A percentile compares a stretch with the other conserved stretches of the same genome.
phyloP scores from a whole-genome alignment of 1,140 invertebrate genomes.

The Drosophila sp. region DNA sequence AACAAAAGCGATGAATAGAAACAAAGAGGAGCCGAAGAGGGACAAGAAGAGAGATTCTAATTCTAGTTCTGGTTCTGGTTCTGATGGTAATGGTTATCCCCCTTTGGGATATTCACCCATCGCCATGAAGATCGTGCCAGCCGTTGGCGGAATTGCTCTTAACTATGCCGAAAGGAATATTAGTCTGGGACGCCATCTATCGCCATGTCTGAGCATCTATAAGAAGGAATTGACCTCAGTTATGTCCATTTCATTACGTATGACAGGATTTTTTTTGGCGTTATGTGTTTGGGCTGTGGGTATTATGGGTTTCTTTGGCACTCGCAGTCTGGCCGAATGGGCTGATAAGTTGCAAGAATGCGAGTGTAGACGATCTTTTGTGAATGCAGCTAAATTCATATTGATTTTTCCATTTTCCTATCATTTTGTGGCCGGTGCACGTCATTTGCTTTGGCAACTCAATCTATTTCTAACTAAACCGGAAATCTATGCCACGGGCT shows the following conservation, averaged over 20 bases:
- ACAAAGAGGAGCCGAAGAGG: background rate
- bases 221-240: slow-evolving; percentile 89
- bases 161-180: slow-evolving; percentile 87
- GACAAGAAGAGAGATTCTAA: background rate
- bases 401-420: slow-evolving; percentile 87
- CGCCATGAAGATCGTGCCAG: slow-evolving; percentile 36
- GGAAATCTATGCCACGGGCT: slow-evolving; percentile 88
- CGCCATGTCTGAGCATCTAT: slow-evolving; percentile 94
- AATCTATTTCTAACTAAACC: slow-evolving; percentile 87
- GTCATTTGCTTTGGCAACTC: slow-evolving; percentile 88
- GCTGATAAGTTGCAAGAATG: slow-evolving; percentile 84
- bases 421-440: slow-evolving; percentile 88
- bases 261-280: slow-evolving; percentile 87
- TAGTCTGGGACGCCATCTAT: slow-evolving; percentile 88
- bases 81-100: background rate
- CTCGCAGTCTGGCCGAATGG: slow-evolving; percentile 84
- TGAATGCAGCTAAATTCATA: slow-evolving; percentile 83
- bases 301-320: slow-evolving; percentile 83
- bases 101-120: slow-evolving; percentile 16
- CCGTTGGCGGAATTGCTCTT: slow-evolving; percentile 42
- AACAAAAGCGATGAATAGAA: background rate
- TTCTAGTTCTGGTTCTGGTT: background rate
- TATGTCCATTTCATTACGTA: slow-evolving; percentile 92
- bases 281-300: slow-evolving; percentile 84
- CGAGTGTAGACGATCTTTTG: slow-evolving; percentile 82